Conservation (phyloP, 2,888 invertebrate genomes). For the Parnassius smintheus region DNA sequence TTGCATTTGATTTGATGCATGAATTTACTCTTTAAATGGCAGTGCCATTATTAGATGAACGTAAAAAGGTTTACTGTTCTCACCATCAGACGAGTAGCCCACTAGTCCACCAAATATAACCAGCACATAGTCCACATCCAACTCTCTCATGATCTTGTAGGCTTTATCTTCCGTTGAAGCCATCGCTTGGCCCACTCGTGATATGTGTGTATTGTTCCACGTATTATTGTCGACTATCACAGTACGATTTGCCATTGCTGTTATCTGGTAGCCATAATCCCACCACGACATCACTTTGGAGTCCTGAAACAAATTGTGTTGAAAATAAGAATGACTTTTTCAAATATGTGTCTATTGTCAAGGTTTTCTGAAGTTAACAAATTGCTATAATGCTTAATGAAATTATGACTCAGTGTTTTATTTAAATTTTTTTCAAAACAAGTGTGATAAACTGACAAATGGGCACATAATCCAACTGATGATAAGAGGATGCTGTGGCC, state of each 20-base stretch:
- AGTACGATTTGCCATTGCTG: constrained; percentile 99
- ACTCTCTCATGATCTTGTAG: constrained; percentile 97
- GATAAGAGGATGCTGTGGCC: too few species aligned
- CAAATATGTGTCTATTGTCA: too few species aligned
- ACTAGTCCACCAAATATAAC: constrained; percentile 99
- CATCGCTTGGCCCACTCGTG: constrained; percentile 99
- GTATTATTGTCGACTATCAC: constrained; percentile 99
- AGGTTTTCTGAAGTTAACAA: too few species aligned
- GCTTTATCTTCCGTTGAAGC: constrained; percentile 98
- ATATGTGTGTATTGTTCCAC: constrained; percentile 99
- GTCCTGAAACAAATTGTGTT: constrained; percentile 86
- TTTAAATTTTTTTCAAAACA: too few species aligned
- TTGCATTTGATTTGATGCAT: too few species aligned
- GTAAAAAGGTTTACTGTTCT: constrained; percentile 36
- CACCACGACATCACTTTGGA: constrained; percentile 99
- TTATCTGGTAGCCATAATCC: constrained; percentile 99
- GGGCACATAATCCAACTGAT: too few species aligned
- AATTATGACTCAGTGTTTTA: too few species aligned
- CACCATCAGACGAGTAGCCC: constrained; percentile 98
- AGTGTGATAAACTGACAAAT: too few species aligned
- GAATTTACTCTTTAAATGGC: too few species aligned
- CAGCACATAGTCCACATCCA: constrained; percentile 98
- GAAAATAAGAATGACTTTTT: too few species aligned
- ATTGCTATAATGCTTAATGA: too few species aligned
- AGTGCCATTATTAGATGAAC: too few species aligned